Evolutionary conservation across 1,140 invertebrate genomes (phyloP).

Genomic region (Ephestia elutella): DNA sequence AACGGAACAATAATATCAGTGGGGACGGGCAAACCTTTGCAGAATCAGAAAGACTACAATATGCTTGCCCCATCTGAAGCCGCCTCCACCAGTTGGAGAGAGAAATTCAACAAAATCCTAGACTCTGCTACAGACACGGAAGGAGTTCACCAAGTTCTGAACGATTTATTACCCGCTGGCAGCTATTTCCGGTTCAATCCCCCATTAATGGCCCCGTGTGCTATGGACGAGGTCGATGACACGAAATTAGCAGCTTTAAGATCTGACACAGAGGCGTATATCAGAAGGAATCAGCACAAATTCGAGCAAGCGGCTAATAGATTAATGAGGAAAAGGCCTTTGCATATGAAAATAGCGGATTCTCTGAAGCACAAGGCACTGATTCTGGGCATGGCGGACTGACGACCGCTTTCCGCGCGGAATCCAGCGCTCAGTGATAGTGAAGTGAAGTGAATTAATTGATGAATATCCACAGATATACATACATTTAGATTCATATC

Average conservation of each 20-base stretch:
- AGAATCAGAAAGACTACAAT: not conserved
- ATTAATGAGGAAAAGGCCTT: conserved; percentile 34
- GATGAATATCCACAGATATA: too few relatives aligned
- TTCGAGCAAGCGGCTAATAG: conserved; percentile 69
- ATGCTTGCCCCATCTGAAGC: conserved; percentile 29
- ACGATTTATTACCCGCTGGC: conserved; percentile 85
- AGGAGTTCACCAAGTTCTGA: conserved; percentile 85
- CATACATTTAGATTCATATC: too few relatives aligned
- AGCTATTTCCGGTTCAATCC: conserved; percentile 94
- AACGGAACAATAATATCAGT: conserved; percentile 85
- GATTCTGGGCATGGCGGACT: conserved; percentile 52
- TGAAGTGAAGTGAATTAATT: not conserved
- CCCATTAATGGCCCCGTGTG: conserved; percentile 86
- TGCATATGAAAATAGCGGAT: conserved; percentile 38
- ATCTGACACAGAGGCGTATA: conserved; percentile 83
- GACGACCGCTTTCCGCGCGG: conserved; percentile 23
- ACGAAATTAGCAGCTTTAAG: conserved; percentile 78
- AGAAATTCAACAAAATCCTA: conserved; percentile 88
- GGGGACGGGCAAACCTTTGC: conserved; percentile 26
- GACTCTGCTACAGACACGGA: conserved; percentile 87
- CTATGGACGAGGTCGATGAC: conserved; percentile 88
- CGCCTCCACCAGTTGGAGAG: conserved; percentile 80
- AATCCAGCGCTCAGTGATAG: not conserved
- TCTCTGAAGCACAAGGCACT: conserved; percentile 35
- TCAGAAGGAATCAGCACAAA: conserved; percentile 84